Evolutionary conservation across 2,113 vertebrate species (phyloP), one percentile per base, ranked within the genome.

Genomic region (Datnioides undecimradiatus): DNA sequence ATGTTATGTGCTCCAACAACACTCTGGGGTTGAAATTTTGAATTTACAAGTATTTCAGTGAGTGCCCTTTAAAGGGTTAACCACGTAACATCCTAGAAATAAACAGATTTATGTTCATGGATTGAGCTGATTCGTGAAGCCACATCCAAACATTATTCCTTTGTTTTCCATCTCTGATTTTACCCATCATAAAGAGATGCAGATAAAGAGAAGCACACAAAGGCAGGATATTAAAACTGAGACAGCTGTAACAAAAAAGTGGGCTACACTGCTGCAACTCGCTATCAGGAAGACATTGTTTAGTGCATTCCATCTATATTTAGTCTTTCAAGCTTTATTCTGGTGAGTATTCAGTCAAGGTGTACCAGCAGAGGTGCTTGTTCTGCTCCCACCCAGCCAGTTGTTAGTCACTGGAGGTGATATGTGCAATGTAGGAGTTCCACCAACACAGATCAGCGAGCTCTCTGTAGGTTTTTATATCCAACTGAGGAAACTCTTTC

Each of bases 351-450:
- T 80, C 33, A 55, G 55, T 41, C 38, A 38, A 58, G 75, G 21
- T 40, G 40, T 23, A 69, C 29, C 52, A 45, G 58, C 46, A 69
- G 51, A 34, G 41, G 41, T 38, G 17, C 63, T 63, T 46, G 62
- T 45, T 79, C 58, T 72, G 78, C 67, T 79, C 55, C 85, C 71
- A 54, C 59, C 57, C 57, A 74, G 59, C 43, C 81, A 58, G 83
- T 38, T 78, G 75, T 88, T 88, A 88, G 82, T 90, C 84, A 87
- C 52, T 27, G 60, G 41, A 57, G 71, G 54, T 63, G 83, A 81
- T 82, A 73, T 33, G 71, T 38, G 67, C 60, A 45, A 69, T 84
- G 90, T 92, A 78, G 87, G 88, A 80, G 88, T 79, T 82, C 70
- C 80, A 82, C 82, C 82, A 79, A 86, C 79, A 84, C 86, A 80